A percentile compares a stretch with the other conserved stretches of the same genome.
phyloP scores from a whole-genome alignment of 2,888 invertebrate genomes.

The Ypsolopha sequella region DNA sequence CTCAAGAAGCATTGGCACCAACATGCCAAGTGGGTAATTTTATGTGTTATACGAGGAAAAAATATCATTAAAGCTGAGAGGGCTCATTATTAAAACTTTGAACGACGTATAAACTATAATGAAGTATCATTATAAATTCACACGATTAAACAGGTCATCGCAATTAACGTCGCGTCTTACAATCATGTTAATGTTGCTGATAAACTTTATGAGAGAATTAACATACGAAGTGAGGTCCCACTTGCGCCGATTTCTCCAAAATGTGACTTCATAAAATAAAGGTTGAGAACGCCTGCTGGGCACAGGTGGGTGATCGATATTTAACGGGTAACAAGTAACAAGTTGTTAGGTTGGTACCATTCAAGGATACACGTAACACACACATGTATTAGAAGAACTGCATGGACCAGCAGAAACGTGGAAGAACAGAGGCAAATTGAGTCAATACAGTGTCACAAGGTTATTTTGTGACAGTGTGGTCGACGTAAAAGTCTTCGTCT shows the following conservation, averaged over 20 bases:
- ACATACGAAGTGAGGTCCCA: background rate
- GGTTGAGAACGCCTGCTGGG: background rate
- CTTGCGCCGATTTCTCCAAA: background rate
- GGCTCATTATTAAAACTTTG: background rate
- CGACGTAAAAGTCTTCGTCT: no score
- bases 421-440: no score
- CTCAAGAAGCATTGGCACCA: no score
- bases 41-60: no score
- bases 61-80: background rate
- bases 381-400: no score
- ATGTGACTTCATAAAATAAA: slow-evolving; percentile 1
- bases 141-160: slow-evolving; percentile 46
- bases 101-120: slow-evolving; percentile 2
- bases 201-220: slow-evolving; percentile 3
- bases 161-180: slow-evolving; percentile 57
- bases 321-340: background rate
- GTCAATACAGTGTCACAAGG: no score
- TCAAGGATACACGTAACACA: background rate
- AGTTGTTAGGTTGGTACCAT: background rate
- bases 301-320: background rate
- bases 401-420: no score
- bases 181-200: slow-evolving; percentile 32
- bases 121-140: slow-evolving; percentile 30
- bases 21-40: no score
- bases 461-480: no score